phyloP scores from a whole-genome alignment of 2,888 invertebrate species.

The Ellobium chinense region DNA sequence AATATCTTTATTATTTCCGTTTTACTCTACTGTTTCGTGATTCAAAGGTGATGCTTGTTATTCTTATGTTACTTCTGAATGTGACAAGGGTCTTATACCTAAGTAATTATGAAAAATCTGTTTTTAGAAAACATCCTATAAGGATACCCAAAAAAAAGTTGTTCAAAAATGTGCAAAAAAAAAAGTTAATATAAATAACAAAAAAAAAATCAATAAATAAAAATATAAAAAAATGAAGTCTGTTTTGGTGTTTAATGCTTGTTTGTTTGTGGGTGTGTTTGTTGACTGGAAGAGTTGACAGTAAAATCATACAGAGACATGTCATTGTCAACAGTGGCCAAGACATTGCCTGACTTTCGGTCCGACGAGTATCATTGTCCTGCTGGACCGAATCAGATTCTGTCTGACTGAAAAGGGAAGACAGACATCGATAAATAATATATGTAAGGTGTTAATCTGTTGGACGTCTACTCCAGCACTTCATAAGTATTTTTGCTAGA shows the following conservation, averaged over 20 bases:
- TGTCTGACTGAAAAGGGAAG: no score
- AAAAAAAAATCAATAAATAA: background rate
- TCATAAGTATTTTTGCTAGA: no score
- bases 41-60: background rate
- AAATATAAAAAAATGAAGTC: background rate
- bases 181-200: background rate
- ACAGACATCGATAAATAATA: no score
- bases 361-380: no score
- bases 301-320: no score
- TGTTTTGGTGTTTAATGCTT: background rate
- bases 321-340: no score
- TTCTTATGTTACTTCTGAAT: background rate
- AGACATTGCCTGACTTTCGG: no score
- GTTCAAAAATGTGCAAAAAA: background rate
- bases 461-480: no score
- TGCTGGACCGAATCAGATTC: no score
- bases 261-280: no score
- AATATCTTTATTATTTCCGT: background rate
- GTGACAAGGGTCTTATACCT: background rate
- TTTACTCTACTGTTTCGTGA: background rate
- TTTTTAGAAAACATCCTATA: background rate
- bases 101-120: background rate
- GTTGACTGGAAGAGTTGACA: no score
- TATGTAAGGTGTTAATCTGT: no score
- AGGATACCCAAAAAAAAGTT: background rate